Evolutionary conservation across 2,113 vertebrate genomes (phyloP).

Genomic region (Catharus bicknelli): DNA sequence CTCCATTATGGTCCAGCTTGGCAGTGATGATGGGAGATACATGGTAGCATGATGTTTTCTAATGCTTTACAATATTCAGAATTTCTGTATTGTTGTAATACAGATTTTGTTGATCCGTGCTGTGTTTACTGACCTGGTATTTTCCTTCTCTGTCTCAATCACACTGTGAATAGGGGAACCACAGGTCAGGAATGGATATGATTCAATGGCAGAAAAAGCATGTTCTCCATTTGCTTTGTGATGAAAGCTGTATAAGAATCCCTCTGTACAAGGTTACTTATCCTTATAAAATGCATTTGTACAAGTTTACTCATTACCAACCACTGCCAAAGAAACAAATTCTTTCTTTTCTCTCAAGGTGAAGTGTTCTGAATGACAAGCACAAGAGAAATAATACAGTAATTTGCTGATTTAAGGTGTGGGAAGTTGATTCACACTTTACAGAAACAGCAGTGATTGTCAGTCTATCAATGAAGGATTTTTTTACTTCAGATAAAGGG

Average conservation of each 20-base stretch:
- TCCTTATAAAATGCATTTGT: neutral
- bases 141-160: neutral
- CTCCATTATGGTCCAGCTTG: neutral
- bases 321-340: slow-evolving; percentile 5
- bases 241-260: neutral
- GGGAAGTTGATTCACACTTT: slow-evolving; percentile 15
- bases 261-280: neutral
- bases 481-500: neutral
- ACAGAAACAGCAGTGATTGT: neutral
- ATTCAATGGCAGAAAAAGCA: neutral
- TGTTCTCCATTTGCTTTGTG: neutral
- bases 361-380: slow-evolving; percentile 25
- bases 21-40: neutral
- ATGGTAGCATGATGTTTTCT: neutral
- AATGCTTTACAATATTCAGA: neutral
- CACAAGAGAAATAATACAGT: slow-evolving; percentile 11
- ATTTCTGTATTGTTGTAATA: neutral
- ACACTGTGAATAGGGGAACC: neutral
- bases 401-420: slow-evolving; percentile 43
- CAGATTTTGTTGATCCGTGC: neutral
- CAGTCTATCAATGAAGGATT: neutral
- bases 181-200: neutral
- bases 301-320: slow-evolving; percentile 11
- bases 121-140: neutral
- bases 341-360: neutral